phyloP scores from a whole-genome alignment of 2,797 vertebrate species.

The Tympanoctomys barrerae region DNA sequence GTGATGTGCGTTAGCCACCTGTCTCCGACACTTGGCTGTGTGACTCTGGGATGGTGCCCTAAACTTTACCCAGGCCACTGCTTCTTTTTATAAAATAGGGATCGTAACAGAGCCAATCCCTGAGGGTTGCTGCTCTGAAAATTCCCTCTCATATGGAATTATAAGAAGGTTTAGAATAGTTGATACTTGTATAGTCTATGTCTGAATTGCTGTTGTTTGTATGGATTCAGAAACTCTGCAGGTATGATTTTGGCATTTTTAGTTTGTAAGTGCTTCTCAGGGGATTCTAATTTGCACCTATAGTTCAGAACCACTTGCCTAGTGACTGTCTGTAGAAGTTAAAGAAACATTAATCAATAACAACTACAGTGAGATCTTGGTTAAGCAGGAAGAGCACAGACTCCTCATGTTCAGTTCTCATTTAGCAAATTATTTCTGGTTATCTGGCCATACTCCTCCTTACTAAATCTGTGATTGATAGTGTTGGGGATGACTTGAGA shows the following conservation, averaged over 20 bases:
- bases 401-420: not conserved
- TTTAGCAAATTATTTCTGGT: not conserved
- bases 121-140: not conserved
- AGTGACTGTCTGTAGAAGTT: not conserved
- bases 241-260: slow-evolving; percentile 2
- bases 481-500: not conserved
- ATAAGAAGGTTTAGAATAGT: not conserved
- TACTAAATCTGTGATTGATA: rapidly evolving
- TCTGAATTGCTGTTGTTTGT: not conserved
- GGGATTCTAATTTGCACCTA: not conserved
- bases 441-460: not conserved
- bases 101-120: not conserved
- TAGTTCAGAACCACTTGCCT: not conserved
- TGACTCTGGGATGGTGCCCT: not conserved
- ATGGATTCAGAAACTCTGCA: not conserved
- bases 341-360: not conserved
- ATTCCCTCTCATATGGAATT: not conserved
- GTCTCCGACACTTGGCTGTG: not conserved
- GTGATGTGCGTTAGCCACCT: rapidly evolving
- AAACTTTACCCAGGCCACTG: not conserved
- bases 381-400: not conserved
- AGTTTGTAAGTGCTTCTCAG: not conserved
- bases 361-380: not conserved
- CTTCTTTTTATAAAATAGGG: slow-evolving; percentile 15
- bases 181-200: rapidly evolving